Percentiles rank a stretch among this genome's conserved stretches.
Conservation (phyloP, 1,140 invertebrate species). For the Conus ventricosus region DNA sequence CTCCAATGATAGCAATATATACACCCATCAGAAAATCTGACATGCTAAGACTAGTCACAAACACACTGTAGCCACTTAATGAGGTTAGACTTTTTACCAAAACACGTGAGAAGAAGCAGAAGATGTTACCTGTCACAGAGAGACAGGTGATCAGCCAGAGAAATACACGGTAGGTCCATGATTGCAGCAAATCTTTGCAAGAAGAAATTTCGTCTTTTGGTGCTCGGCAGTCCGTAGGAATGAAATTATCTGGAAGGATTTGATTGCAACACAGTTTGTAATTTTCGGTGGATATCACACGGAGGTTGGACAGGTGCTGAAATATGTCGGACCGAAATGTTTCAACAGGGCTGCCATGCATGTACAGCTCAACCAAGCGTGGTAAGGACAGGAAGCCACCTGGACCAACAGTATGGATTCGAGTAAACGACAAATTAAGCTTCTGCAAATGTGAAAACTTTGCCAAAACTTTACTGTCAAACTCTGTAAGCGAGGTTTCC, state of each 20-base stretch:
- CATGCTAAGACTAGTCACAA: slow-evolving; percentile 49
- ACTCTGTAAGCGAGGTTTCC: too few relatives aligned
- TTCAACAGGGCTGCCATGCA: slow-evolving; percentile 33
- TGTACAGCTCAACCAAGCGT: slow-evolving; percentile 27
- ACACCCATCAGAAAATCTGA: slow-evolving; percentile 37
- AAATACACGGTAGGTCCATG: slow-evolving; percentile 2
- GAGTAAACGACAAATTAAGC: too few relatives aligned
- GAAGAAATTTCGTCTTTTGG: slow-evolving; percentile 40
- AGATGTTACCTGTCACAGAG: slow-evolving; percentile 49
- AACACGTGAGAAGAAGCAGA: slow-evolving; percentile 26
- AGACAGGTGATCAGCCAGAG: slow-evolving; percentile 49
- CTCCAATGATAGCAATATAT: slow-evolving; percentile 17
- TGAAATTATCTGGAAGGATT: background rate
- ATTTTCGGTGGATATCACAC: slow-evolving; percentile 18
- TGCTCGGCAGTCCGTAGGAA: slow-evolving; percentile 3
- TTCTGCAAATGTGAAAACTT: too few relatives aligned
- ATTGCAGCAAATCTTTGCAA: too few relatives aligned
- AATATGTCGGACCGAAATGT: slow-evolving; percentile 38
- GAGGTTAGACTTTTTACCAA: slow-evolving; percentile 33
- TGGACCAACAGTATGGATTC: background rate
- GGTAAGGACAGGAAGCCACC: slow-evolving; percentile 12
- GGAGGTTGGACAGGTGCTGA: slow-evolving; percentile 35
- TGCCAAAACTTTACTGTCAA: too few relatives aligned
- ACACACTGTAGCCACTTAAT: slow-evolving; percentile 46
- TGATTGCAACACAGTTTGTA: slow-evolving; percentile 40